A percentile compares a stretch with the other conserved stretches of the same genome.
phyloP scores from a whole-genome alignment of 2,113 vertebrate genomes.

The Sorex fumeus region DNA sequence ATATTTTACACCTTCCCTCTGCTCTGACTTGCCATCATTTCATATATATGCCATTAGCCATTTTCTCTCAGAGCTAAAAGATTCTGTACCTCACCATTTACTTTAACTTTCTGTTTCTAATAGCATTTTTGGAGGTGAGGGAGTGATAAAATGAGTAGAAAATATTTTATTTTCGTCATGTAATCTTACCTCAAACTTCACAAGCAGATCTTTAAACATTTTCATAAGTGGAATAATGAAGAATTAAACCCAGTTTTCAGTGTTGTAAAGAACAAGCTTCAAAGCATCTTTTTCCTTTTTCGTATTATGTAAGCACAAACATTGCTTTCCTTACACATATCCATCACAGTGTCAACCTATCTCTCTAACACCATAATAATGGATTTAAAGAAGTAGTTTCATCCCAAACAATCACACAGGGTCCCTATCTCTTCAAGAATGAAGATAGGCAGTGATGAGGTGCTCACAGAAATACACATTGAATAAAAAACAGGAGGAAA shows the following conservation, averaged over 20 bases:
- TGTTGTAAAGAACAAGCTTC: constrained; percentile 11
- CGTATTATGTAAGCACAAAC: neutral
- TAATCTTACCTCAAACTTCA: constrained; percentile 53
- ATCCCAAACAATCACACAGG: neutral
- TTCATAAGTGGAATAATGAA: constrained; percentile 7
- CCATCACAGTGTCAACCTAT: neutral
- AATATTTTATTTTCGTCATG: constrained; percentile 53
- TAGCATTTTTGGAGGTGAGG: neutral
- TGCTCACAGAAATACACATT: neutral
- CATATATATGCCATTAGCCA: neutral
- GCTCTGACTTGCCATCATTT: constrained; percentile 8
- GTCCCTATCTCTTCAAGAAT: neutral
- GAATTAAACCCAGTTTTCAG: constrained; percentile 56
- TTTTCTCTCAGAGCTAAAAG: constrained; percentile 31
- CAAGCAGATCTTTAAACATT: constrained; percentile 51
- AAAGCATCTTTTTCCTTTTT: neutral
- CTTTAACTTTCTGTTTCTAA: constrained; percentile 46
- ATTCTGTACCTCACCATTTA: constrained; percentile 37
- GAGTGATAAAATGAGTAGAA: constrained; percentile 33
- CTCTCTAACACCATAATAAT: constrained; percentile 36
- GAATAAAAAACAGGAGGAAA: neutral
- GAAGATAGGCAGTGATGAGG: neutral
- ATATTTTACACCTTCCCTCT: constrained; percentile 17
- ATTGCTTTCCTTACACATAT: neutral
- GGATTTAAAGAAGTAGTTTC: neutral